A percentile compares a stretch with the other conserved stretches of the same genome.
phyloP scores from a whole-genome alignment of 2,797 vertebrate species.

The Tamandua tetradactyla region DNA sequence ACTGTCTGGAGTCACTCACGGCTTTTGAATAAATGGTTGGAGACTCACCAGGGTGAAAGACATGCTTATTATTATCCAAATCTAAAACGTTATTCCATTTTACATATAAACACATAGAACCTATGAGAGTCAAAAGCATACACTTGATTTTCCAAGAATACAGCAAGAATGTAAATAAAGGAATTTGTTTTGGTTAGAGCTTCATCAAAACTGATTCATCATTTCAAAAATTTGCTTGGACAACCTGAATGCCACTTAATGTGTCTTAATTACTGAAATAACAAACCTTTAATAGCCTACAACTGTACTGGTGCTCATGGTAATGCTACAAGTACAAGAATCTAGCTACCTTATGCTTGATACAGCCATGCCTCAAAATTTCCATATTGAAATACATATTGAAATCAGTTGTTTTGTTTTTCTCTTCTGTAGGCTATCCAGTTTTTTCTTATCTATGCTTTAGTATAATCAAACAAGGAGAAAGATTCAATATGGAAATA shows the following conservation, averaged over 20 bases:
- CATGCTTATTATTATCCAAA: constrained; percentile 39
- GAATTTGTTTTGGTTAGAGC: neutral
- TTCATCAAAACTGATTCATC: neutral
- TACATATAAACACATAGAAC: constrained; percentile 4
- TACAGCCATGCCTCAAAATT: neutral
- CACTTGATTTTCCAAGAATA: constrained; percentile 6
- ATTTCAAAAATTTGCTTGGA: neutral
- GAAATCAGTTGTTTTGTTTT: too few relatives aligned
- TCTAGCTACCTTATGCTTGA: neutral
- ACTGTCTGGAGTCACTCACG: neutral
- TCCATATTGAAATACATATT: neutral
- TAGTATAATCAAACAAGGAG: neutral
- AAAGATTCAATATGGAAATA: too few relatives aligned
- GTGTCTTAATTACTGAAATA: neutral
- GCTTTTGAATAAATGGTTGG: neutral
- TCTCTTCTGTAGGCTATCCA: neutral
- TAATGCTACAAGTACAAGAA: neutral
- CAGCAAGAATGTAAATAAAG: neutral
- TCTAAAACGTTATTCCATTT: constrained; percentile 26
- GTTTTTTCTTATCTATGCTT: neutral
- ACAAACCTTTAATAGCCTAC: neutral
- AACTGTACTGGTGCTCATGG: neutral
- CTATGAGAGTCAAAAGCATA: neutral
- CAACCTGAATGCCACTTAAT: neutral
- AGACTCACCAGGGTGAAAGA: neutral